Base-by-base conservation (phyloP, 2,113 vertebrate species). In the Coryphaenoides rupestris region DNA sequence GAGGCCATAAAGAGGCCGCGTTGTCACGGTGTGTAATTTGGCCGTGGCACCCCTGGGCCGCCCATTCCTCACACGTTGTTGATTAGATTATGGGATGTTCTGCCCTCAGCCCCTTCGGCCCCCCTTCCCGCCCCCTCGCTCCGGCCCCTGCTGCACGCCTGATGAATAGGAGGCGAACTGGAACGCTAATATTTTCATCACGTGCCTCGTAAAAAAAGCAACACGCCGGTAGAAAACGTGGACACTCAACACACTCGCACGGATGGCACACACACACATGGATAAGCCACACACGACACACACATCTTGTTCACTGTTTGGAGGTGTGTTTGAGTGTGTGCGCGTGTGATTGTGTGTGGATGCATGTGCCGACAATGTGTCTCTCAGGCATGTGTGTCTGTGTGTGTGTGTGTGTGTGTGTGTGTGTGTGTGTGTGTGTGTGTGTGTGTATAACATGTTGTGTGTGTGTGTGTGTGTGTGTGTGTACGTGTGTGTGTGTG, bases 11-110 rank as follows among this genome's bases (percentile, higher is more conserved):
- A 94, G 93, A 92, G 90, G 89, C 80, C 94, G 92, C 94, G 94
- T 92, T n/a, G n/a, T n/a, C n/a, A 94, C 95, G 94, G 92, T 92
- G 84, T 95, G 94, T 95, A 95, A 98, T 98, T 96, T 97, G n/a
- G 96, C 93, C 93, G 92, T 96, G 94, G 93, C 90, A 83, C 75
- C 84, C 76, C 89, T 77, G 89, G 87, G 89, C 86, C 90, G 84
- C 83, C 92, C 92, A 94, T 96, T 94, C 93, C 92, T 96, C 93
- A 95, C 92, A 88, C 92, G 93, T 94, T 93, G 93, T n/a, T 94
- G 94, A 93, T 95, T 95, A 93, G 90, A 94, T 95, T 94, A 94
- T 92, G 84, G 85, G 82, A 87, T 87, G 83, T 33, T n/a, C 28
- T 33, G 28, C 28, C 28, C 28, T 86, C 88, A 85, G 85, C 88